phyloP scores from a whole-genome alignment of 2,113 vertebrate genomes.

The Silurus asotus region DNA sequence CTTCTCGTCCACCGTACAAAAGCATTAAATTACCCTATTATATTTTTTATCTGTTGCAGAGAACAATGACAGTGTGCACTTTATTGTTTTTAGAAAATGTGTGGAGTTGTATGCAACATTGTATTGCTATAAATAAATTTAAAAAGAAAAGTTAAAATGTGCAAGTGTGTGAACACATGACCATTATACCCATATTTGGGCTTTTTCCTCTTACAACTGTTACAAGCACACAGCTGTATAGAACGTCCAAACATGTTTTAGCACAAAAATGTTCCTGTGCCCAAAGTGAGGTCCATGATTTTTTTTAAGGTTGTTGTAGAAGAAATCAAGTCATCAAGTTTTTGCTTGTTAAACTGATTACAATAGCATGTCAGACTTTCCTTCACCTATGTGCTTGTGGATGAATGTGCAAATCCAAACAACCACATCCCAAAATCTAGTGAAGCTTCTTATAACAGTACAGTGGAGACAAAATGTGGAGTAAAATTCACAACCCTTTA shows the following conservation, averaged over 20 bases:
- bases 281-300: background rate
- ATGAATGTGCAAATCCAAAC: background rate
- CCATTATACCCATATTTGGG: background rate
- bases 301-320: background rate
- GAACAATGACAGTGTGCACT: background rate
- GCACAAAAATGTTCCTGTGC: background rate
- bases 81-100: background rate
- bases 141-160: no score
- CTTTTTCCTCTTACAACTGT: no score
- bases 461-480: no score
- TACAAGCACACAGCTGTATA: background rate
- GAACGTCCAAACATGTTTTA: background rate
- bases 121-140: no score
- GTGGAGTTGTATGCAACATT: no score
- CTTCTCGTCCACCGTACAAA: background rate
- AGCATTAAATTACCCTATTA: background rate
- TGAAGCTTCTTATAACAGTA: background rate
- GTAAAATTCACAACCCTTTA: background rate
- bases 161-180: background rate
- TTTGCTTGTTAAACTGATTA: background rate
- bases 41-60: background rate
- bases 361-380: background rate
- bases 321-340: background rate
- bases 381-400: background rate
- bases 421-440: background rate